Percentiles rank a stretch among this genome's conserved stretches.
phyloP scores from a whole-genome alignment of 92 coral and sea anemone species.

The Epizoanthus illoricatus region DNA sequence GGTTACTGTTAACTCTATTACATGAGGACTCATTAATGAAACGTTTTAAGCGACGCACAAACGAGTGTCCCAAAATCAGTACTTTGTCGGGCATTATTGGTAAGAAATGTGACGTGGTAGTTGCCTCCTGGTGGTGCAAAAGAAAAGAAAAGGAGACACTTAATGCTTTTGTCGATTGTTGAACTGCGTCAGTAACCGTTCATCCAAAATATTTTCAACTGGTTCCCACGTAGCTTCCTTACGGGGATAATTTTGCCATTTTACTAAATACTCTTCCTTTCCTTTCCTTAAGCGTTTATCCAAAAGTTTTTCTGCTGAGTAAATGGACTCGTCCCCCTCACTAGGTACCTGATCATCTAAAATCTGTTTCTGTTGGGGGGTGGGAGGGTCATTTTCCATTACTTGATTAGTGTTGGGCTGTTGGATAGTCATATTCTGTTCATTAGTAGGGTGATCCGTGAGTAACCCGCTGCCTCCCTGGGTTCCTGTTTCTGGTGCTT shows the following conservation, averaged over 20 bases:
- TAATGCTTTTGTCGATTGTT: neutral
- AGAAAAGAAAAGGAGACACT: neutral
- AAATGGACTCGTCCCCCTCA: neutral
- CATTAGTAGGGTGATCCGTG: too few relatives aligned
- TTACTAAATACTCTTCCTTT: constrained; percentile 28
- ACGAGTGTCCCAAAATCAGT: constrained; percentile 8
- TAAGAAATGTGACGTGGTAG: neutral
- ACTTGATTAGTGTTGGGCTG: too few relatives aligned
- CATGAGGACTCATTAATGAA: neutral
- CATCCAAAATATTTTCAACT: constrained; percentile 31
- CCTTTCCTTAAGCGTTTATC: constrained; percentile 7
- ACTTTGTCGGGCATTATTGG: constrained; percentile 3
- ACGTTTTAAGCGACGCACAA: neutral
- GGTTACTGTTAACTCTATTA: neutral
- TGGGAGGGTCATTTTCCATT: too few relatives aligned
- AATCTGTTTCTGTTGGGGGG: too few relatives aligned
- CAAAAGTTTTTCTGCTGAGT: constrained; percentile 13
- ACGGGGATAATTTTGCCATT: constrained; percentile 17
- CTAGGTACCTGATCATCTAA: too few relatives aligned
- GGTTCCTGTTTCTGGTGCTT: too few relatives aligned
- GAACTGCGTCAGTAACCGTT: constrained; percentile 20
- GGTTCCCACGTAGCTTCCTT: constrained; percentile 46
- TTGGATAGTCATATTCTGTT: too few relatives aligned
- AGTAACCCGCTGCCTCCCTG: too few relatives aligned
- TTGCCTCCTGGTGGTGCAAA: neutral